These are phyloP conservation scores for Scaptomyza graminum DNA, from an alignment of 1,140 invertebrate genomes.

Conservation along the genomic window DNA sequence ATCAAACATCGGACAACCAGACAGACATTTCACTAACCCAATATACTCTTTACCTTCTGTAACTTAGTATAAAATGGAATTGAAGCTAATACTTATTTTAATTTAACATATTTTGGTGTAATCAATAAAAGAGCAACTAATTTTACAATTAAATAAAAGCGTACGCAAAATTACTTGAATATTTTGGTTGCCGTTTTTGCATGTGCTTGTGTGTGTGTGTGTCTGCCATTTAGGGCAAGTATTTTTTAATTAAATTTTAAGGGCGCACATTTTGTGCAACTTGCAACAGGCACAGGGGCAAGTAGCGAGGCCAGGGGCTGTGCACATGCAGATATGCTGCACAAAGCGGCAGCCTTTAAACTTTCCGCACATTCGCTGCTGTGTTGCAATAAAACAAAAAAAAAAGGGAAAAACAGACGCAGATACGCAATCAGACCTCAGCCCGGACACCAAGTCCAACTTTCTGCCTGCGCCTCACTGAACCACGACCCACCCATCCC, in stretches of 20 bases:
- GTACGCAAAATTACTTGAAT: conserved; percentile 72
- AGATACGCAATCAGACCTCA: conserved; percentile 29
- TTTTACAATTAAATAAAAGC: conserved; percentile 74
- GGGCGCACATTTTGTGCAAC: conserved; percentile 33
- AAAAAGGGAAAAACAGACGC: neutral
- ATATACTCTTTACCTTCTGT: too few relatives aligned
- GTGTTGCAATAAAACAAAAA: conserved; percentile 26
- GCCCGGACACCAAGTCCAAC: conserved; percentile 23
- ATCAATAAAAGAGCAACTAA: conserved; percentile 62
- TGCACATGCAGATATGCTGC: conserved; percentile 2
- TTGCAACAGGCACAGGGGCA: conserved; percentile 14
- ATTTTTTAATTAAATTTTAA: conserved; percentile 79
- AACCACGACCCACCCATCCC: too few relatives aligned
- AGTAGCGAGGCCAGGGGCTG: neutral
- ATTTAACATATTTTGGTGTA: neutral
- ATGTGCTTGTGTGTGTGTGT: conserved; percentile 8
- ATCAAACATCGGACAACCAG: too few relatives aligned
- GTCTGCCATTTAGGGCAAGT: conserved; percentile 68
- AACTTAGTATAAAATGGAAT: too few relatives aligned
- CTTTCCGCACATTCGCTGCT: conserved; percentile 14
- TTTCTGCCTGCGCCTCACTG: neutral
- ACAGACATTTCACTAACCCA: too few relatives aligned
- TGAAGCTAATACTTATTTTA: too few relatives aligned
- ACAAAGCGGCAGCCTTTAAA: conserved; percentile 1
- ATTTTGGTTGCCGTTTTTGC: conserved; percentile 33